phyloP scores from a whole-genome alignment of 1,140 invertebrate species.

The Hestina assimilis region DNA sequence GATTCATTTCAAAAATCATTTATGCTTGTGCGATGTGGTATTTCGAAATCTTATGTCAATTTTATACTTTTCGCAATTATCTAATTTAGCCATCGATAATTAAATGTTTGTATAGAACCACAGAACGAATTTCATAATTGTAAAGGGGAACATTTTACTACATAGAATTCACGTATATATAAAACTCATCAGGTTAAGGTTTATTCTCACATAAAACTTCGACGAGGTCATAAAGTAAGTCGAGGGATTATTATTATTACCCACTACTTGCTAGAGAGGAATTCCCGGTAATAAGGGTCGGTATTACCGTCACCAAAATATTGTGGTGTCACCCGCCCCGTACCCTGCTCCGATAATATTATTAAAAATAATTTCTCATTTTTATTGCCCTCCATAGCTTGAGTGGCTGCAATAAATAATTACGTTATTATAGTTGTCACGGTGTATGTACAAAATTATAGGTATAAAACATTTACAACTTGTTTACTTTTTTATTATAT shows the following conservation, averaged over 20 bases:
- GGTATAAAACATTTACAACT: no score
- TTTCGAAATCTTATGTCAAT: no score
- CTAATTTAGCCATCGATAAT: no score
- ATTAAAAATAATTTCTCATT: conserved; percentile 55
- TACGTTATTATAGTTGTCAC: conserved; percentile 12
- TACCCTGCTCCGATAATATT: conserved; percentile 36
- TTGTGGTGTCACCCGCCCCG: conserved; percentile 44
- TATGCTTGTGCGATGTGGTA: no score
- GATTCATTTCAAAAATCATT: no score
- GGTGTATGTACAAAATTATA: no score
- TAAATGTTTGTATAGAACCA: no score
- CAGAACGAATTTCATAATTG: no score
- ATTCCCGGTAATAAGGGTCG: conserved; percentile 59
- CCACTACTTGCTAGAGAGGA: conserved; percentile 47
- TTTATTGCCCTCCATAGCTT: conserved; percentile 36
- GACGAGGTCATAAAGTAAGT: conserved; percentile 59
- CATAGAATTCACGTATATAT: conserved; percentile 20
- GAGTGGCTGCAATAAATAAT: conserved; percentile 31
- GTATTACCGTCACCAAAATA: conserved; percentile 54
- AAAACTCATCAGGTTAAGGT: conserved; percentile 34
- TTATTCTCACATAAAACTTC: conserved; percentile 40
- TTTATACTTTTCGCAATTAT: no score
- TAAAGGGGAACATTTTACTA: not conserved
- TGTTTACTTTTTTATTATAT: no score
- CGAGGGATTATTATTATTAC: conserved; percentile 55